Evolutionary conservation across 2,113 vertebrate species (phyloP).

Genomic region (Mola mola): DNA sequence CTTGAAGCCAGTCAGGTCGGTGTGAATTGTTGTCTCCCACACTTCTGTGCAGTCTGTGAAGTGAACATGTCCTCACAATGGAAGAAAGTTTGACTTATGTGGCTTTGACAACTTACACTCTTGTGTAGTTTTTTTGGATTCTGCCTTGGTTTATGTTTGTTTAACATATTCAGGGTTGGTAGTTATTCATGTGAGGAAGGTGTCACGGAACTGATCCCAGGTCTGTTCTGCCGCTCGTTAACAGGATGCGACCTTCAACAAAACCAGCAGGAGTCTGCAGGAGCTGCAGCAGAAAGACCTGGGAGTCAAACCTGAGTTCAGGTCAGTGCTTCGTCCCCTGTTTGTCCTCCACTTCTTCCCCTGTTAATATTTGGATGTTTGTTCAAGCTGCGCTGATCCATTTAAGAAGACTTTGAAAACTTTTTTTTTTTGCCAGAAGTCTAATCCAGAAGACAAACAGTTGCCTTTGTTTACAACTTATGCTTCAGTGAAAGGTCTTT

Average conservation of each 20-base stretch:
- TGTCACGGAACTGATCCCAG: neutral
- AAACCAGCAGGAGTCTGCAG: slow-evolving; percentile 93
- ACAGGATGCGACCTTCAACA: slow-evolving; percentile 97
- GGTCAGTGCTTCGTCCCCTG: slow-evolving; percentile 83
- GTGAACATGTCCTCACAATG: neutral
- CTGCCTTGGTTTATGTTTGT: too few species aligned
- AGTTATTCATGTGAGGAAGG: neutral
- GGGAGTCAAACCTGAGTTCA: slow-evolving; percentile 94
- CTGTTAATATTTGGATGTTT: too few species aligned
- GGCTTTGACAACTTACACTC: too few species aligned
- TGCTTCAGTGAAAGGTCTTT: too few species aligned
- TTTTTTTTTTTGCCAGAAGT: too few species aligned
- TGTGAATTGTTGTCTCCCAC: slow-evolving; percentile 6
- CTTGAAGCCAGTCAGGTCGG: slow-evolving; percentile 94
- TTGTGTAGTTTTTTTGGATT: too few species aligned
- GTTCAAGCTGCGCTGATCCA: too few species aligned
- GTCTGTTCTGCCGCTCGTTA: slow-evolving; percentile 10
- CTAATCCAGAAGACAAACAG: too few species aligned
- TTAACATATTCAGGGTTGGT: too few species aligned
- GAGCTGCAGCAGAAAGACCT: slow-evolving; percentile 95
- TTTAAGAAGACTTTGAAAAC: too few species aligned
- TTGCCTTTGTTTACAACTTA: too few species aligned
- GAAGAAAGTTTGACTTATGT: neutral
- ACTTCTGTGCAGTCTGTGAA: neutral
- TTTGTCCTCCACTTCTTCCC: too few species aligned